Percentiles rank a stretch among this genome's conserved stretches.
These are phyloP conservation scores for Buathra laborator DNA, from an alignment of 2,888 invertebrate species.

Conservation along the genomic window DNA sequence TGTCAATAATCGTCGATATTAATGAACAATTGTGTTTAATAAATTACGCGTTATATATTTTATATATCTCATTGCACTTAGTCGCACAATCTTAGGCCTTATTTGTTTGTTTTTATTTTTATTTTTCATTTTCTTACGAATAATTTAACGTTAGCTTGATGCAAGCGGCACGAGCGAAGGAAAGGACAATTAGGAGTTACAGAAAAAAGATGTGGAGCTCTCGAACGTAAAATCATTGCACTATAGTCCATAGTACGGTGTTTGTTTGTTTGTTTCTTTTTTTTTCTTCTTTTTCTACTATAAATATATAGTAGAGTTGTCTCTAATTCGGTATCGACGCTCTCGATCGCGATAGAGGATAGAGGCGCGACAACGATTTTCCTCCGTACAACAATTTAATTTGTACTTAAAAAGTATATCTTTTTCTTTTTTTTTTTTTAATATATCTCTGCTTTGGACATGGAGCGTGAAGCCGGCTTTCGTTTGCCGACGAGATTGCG, in stretches of 20 bases:
- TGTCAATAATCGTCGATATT: constrained; percentile 1
- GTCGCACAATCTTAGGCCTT: constrained; percentile 75
- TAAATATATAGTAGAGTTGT: constrained; percentile 70
- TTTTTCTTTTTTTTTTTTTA: constrained; percentile 44
- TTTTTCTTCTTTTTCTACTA: constrained; percentile 41
- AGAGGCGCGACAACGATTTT: constrained; percentile 15
- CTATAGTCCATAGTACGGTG: constrained; percentile 68
- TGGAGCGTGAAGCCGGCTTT: constrained; percentile 58
- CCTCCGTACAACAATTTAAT: constrained; percentile 65
- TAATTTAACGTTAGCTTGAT: constrained; percentile 76
- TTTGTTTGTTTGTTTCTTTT: constrained; percentile 8
- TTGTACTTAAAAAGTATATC: constrained; percentile 75
- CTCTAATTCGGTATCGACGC: constrained; percentile 71
- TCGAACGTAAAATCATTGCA: constrained; percentile 58
- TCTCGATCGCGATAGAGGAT: constrained; percentile 36
- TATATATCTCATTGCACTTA: constrained; percentile 73
- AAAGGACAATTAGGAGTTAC: constrained; percentile 60
- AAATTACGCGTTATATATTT: constrained; percentile 81
- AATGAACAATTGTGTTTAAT: constrained; percentile 70
- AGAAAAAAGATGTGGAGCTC: constrained; percentile 71
- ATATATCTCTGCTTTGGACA: constrained; percentile 69
- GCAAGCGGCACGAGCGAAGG: constrained; percentile 75
- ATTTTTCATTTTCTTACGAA: constrained; percentile 66
- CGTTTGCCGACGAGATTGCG: constrained; percentile 48
- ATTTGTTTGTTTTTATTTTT: constrained; percentile 67